A percentile compares a stretch with the other conserved stretches of the same genome.
Evolutionary conservation across 2,113 vertebrate species (phyloP).

Genomic region (Mastomys coucha): DNA sequence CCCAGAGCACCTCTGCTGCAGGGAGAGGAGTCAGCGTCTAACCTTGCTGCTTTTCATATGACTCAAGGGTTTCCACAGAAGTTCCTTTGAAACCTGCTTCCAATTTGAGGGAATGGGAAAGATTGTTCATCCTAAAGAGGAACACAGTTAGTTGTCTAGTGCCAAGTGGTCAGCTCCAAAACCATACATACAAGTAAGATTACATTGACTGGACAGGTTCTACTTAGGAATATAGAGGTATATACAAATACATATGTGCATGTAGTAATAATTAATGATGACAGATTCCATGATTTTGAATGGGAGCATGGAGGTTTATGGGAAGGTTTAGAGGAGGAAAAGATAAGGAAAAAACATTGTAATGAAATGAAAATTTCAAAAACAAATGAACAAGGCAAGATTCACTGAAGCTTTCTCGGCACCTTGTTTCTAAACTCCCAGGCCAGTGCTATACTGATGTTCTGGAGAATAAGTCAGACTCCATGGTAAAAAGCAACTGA

Average conservation of each 20-base stretch:
- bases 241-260: background rate
- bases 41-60: background rate
- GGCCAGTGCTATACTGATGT: background rate
- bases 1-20: background rate
- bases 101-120: background rate
- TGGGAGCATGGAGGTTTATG: background rate
- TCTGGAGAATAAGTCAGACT: background rate
- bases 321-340: background rate
- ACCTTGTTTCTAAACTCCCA: background rate
- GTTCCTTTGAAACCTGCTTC: slow-evolving; percentile 38
- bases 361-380: background rate
- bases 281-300: background rate
- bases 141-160: background rate
- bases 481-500: background rate
- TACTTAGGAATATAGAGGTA: background rate
- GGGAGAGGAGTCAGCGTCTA: background rate
- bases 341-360: background rate
- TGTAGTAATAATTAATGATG: too few relatives aligned
- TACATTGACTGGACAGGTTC: too few relatives aligned
- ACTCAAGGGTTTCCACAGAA: slow-evolving; percentile 55
- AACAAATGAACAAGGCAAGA: background rate
- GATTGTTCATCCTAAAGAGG: background rate
- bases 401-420: background rate
- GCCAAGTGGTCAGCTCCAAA: background rate
- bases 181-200: background rate